Base-by-base conservation (phyloP, 2,888 invertebrate genomes). In the Brenthis hecate region DNA sequence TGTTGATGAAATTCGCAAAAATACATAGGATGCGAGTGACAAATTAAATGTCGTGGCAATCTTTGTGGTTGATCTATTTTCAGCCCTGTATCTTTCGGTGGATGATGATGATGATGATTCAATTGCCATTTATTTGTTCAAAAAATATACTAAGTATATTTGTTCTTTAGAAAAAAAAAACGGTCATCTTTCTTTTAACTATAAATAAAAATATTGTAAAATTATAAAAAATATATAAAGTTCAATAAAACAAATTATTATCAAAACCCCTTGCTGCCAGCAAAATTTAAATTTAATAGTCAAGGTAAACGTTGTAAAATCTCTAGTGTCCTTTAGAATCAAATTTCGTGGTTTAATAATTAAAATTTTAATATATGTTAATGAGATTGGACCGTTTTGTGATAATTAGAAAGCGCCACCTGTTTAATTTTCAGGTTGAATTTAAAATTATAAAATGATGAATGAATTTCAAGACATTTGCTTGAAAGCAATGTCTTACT, bases 361-460 rank as follows among this genome's bases (percentile, higher is more conserved):
- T 86, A 85, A 43, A 43, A 87, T 87, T 85, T 85, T 83, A 89
- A 89, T 85, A 76, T 87, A 88, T 88, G 85, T 68, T 83, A 88
- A 89, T 88, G 81, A 83, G 56, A 48, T 66, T 55, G 67, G 67
- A 70, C 70, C 56, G 54, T 67, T 68, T 51, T 70, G 69, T 69
- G 64, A 66, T 66, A 71, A 72, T 70, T 56, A 68, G 64, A 60
- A 50, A 75, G 77, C 65, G 74, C 78, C 80, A 79, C 74, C 78
- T 82, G 84, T 77, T 71, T 73, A 47, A 19, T 19, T 57, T 66
- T 60, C 58, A 48, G 23, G 60, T 65, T 70, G 47, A 61, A 70
- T 70, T 32, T 56, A 28, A 48, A 56, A 70, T 65, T 56, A 60
- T 60, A 13, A 23, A 47, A 50, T 11, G 48, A 60, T 60, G 11